Evolutionary conservation across 2,888 invertebrate species (phyloP).

Genomic region (Meteorus cinctellus): DNA sequence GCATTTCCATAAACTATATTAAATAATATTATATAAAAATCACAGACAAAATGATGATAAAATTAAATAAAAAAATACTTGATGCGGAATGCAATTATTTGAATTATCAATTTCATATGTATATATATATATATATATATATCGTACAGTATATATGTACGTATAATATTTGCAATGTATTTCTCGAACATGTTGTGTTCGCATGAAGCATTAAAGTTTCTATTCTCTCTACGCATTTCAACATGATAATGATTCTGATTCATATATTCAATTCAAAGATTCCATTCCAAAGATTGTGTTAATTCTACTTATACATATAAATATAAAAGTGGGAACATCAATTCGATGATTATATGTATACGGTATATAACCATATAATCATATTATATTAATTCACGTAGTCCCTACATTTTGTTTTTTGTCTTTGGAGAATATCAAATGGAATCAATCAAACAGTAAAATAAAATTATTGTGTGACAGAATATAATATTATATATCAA

Average conservation of each 20-base stretch:
- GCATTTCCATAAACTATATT: neutral
- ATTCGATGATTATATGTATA: neutral
- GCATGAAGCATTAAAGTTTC: conserved; percentile 13
- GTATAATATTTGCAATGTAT: conserved; percentile 12
- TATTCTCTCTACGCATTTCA: conserved; percentile 21
- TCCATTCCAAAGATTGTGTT: conserved; percentile 3
- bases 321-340: conserved; percentile 23
- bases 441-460: neutral
- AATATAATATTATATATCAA: neutral
- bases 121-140: neutral
- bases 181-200: conserved; percentile 6
- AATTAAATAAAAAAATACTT: neutral
- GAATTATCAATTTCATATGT: neutral
- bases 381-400: conserved; percentile 21
- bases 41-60: neutral
- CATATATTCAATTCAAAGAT: neutral
- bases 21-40: conserved; percentile 1
- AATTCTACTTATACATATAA: neutral
- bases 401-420: neutral
- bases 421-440: neutral
- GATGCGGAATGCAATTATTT: neutral
- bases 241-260: conserved; percentile 21
- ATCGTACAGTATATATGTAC: neutral
- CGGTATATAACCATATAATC: neutral
- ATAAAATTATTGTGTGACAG: neutral